Percentiles rank a stretch among this genome's conserved stretches.
Conservation (phyloP, 1,140 invertebrate species). For the Trachymyrmex septentrionalis region DNA sequence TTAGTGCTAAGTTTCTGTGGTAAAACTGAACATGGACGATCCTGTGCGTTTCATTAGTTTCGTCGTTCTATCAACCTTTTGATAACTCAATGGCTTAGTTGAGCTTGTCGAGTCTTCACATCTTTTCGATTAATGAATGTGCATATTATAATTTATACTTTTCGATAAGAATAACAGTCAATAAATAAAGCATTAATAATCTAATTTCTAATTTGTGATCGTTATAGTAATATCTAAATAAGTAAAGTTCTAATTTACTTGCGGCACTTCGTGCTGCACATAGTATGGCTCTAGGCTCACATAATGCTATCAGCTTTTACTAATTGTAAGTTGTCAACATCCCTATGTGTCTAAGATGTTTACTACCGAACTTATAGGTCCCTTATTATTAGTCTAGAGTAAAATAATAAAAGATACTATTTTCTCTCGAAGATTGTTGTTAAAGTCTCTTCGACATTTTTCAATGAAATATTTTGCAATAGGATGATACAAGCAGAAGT, state of each 20-base stretch:
- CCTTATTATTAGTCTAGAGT: neutral
- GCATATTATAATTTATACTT: conserved; percentile 8
- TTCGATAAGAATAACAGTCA: neutral
- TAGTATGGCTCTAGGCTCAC: neutral
- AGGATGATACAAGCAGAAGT: neutral
- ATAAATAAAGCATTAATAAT: conserved; percentile 6
- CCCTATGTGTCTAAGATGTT: conserved; percentile 21
- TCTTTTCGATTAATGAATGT: neutral
- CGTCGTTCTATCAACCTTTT: neutral
- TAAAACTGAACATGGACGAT: conserved; percentile 29
- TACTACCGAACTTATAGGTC: neutral
- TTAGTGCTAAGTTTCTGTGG: conserved; percentile 33
- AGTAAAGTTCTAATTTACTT: neutral
- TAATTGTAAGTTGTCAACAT: conserved; percentile 30
- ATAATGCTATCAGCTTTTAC: neutral
- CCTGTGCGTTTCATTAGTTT: conserved; percentile 28
- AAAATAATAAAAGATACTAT: neutral
- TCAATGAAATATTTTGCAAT: neutral
- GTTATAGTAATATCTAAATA: neutral
- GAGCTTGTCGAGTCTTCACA: neutral
- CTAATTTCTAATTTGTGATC: neutral
- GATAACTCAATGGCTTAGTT: conserved; percentile 3
- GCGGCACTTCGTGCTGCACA: neutral
- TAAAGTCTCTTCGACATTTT: neutral
- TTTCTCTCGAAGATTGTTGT: neutral